Conservation (phyloP, 2,797 vertebrate genomes). For the Mus spretus region DNA sequence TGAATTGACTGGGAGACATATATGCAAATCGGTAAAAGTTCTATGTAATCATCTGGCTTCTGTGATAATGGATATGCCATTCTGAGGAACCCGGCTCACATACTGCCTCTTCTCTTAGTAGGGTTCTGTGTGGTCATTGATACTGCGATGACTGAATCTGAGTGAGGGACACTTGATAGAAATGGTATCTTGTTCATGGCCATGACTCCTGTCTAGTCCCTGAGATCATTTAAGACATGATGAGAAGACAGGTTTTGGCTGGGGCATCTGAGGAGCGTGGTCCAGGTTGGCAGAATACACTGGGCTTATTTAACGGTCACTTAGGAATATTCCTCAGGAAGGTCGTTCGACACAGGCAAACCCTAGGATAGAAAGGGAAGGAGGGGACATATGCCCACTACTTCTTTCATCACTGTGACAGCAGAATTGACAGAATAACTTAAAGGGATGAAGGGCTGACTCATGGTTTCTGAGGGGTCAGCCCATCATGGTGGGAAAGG, state of each 20-base stretch:
- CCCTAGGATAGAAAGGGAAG: background rate
- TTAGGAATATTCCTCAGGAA: background rate
- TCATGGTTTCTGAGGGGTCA: background rate
- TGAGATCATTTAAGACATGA: fast-evolving
- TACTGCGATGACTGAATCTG: constrained; percentile 68
- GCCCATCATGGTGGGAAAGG: background rate
- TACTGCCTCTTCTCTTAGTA: constrained; percentile 80
- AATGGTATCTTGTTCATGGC: background rate
- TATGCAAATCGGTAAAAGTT: constrained; percentile 81
- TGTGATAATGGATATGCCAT: constrained; percentile 72
- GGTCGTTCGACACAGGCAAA: background rate
- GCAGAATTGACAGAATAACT: background rate
- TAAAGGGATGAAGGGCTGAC: too few species aligned
- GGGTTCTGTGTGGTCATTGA: constrained; percentile 72
- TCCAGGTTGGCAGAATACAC: background rate
- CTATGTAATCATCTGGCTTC: constrained; percentile 74
- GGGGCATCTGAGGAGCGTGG: background rate
- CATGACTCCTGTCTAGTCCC: background rate
- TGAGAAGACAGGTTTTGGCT: background rate
- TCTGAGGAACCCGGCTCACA: constrained; percentile 79
- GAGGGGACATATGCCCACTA: background rate
- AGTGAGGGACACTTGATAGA: background rate
- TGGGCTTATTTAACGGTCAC: background rate
- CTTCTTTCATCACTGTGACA: background rate
- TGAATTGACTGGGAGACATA: constrained; percentile 81